Base-by-base conservation (phyloP, 1,140 invertebrate species). In the Magallana ariakensis region DNA sequence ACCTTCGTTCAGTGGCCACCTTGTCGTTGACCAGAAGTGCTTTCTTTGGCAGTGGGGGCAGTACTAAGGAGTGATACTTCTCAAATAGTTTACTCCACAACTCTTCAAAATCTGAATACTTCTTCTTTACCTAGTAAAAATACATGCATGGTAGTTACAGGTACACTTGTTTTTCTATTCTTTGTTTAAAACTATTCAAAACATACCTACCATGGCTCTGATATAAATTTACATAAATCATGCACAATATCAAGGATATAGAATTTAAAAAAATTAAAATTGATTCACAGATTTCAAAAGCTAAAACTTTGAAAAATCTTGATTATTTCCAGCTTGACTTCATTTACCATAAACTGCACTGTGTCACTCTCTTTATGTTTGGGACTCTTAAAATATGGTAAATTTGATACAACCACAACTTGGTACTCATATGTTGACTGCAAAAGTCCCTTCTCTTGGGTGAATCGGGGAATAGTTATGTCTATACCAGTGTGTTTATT, bases 281-380 rank as follows among this genome's bases (percentile, higher is more conserved):
- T 46, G 33, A 4, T 46, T 46, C 5, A 46, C 33, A 46, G 33
- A 46, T 46, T 46, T 46, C 33, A 46, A 46, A 46, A 46, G 33
- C 33, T 4, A 46, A 46, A 46, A 46, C 33, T 46, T 46, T 4
- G 33, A 46, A 46, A 4, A 4, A 4, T 46, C 33, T 46, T 46
- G 33, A 53, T 22, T 8, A 0, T 15, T 6, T 26, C 26, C 13
- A 54, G 80, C 16, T 13, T 82, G 10, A 16, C 4, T n/a, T n/a
- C 3, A 26, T 91, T 90, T 83, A 93, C 93, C 88, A 91, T 92
- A 85, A 92, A 93, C 84, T 94, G 93, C 11, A 94, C 93, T 80
- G 92, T 89, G 88, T 94, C 93, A 15, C 86, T 88, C 55, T 92
- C 90, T 87, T 92, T 93, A 81, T 94, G 93, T 87, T 93, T 92